Evolutionary conservation across 1,140 invertebrate genomes (phyloP), one percentile per base, ranked within the genome.

Genomic region (Pseudoatta argentina): DNA sequence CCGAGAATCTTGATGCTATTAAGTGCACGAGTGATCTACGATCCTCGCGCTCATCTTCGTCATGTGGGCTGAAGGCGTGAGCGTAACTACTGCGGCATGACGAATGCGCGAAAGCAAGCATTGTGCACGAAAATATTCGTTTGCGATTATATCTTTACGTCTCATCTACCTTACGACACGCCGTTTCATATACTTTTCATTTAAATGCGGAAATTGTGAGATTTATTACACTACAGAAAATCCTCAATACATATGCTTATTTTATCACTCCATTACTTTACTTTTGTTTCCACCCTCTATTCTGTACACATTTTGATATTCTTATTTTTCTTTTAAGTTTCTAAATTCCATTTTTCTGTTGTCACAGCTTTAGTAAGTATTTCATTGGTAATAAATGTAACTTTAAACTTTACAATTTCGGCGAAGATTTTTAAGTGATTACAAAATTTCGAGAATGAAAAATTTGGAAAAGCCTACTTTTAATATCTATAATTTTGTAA

Each of bases 11-110:
- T 34, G 39, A 63, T 61, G 69, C 27, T 61, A 75, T 73, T 51
- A 83, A 75, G 67, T 61, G 55, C 55, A 61, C 48, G 77, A 3
- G 12, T 81, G 48, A 83, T 75, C 66, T 59, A 71, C 44, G 77
- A 67, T 30, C 77, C 21, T 27, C 69, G 69, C 34, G 55, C 79
- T 73, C 79, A 16, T 82, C 67, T 34, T 82, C 78, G 66, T 71
- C 67, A 72, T 59, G 66, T 53, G 24, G 55, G 12, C n/a, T 24
- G 27, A 73, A 51, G 55, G 53, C 69, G 79, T 44, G 55, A 30
- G 63, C 39, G 39, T 51, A 21, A 72, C 34, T n/a, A 71, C 30
- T 27, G 66, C 34, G 51, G 59, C 24, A 53, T 66, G 48, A 69
- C 63, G 44, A 69, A 48, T 67, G 51, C 34, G 53, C 59, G 39